Evolutionary conservation across 2,888 invertebrate species (phyloP).

Genomic region (Pristionchus fissidentatus): DNA sequence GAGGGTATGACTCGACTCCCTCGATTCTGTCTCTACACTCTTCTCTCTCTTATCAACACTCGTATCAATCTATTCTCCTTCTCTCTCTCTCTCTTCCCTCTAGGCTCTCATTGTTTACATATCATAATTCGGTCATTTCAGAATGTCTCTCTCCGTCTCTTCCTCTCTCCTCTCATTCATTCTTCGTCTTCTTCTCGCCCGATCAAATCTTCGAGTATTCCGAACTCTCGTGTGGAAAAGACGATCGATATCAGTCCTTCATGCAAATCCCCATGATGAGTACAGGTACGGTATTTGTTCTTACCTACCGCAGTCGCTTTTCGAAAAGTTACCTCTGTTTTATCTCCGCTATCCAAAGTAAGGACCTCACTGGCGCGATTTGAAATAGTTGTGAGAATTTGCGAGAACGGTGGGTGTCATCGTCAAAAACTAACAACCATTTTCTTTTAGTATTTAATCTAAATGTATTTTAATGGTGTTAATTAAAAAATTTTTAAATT

Average conservation of each 20-base stretch:
- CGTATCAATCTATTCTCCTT: no score
- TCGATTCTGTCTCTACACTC: constrained; percentile 50
- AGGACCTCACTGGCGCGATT: no score
- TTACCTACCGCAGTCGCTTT: no score
- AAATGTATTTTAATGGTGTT: not conserved
- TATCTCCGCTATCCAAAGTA: no score
- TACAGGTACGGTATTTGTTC: constrained; percentile 13
- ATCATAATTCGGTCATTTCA: constrained; percentile 41
- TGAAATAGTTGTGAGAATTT: no score
- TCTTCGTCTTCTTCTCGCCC: constrained; percentile 28
- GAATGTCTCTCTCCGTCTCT: not conserved
- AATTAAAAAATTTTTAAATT: not conserved
- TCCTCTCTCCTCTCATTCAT: constrained; percentile 33
- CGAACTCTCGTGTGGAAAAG: not conserved
- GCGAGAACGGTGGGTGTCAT: no score
- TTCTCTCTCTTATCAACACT: no score
- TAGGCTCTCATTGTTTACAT: constrained; percentile 25
- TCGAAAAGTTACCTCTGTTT: no score
- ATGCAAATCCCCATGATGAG: not conserved
- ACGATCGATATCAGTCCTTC: not conserved
- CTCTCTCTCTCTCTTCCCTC: not conserved
- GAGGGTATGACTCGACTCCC: constrained; percentile 6
- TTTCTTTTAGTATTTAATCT: no score
- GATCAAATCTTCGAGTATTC: not conserved
- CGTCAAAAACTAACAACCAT: no score